Base-by-base conservation (phyloP, 2,888 invertebrate genomes). In the Cyrtodaria siliqua region DNA sequence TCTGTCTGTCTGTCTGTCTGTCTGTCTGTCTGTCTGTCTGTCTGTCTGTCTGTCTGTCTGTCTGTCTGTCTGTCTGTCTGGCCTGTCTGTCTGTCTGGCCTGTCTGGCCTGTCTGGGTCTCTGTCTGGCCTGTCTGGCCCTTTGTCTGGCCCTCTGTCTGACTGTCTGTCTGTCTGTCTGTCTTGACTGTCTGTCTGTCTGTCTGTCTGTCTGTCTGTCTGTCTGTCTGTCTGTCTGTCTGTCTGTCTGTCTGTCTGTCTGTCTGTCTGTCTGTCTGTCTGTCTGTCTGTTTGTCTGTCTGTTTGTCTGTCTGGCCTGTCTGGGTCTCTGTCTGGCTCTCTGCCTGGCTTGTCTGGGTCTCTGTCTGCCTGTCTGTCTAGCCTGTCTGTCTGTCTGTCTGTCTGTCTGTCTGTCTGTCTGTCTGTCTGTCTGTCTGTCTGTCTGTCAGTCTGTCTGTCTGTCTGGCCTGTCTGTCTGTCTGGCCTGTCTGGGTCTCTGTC, bases 81-180 rank as follows among this genome's bases (percentile, higher is more conserved):
- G n/a, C n/a, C n/a, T n/a, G 33, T 47, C 47, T 47, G 47, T 47
- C 18, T 16, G 47, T 47, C 18, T 47, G 47, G n/a, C n/a, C n/a
- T n/a, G n/a, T n/a, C n/a, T n/a, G n/a, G n/a, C n/a, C n/a, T n/a
- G 47, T 16, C 20, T 47, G 47, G 4, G 18, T 47, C 8, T 16
- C 47, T 47, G 47, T 47, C 47, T 47, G 47, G 47, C 16, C 47
- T 47, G 47, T 47, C 47, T 47, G 47, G 4, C 47, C 16, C 8
- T 47, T 16, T 47, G 47, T 47, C 47, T 47, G 47, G 4, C 47
- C 16, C 8, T 47, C 47, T 47, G 47, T 47, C 47, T 47, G 47
- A 9, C 47, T 47, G 47, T 47, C 47, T 47, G 47, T 47, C 47
- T 47, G 47, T 47, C 47, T 47, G 47, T 47, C 47, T 47, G 47